Evolutionary conservation across 1,140 invertebrate genomes (phyloP), one percentile per base, ranked within the genome.

Genomic region (Tigriopus japonicus): DNA sequence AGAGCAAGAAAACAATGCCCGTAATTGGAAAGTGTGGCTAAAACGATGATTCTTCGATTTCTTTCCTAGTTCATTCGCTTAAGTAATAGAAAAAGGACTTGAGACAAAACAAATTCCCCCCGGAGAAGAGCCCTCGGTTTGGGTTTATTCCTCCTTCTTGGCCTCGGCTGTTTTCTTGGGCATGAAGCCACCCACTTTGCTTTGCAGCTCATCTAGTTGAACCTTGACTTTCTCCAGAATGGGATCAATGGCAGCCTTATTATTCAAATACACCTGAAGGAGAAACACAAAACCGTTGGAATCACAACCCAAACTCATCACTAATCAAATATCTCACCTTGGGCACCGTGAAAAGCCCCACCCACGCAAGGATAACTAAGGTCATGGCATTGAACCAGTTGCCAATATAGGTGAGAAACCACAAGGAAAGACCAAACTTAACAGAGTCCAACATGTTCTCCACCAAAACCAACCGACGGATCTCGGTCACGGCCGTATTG

Each of bases 361-460:
- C 80, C 71, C 91, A 87, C 67, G 81, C 84, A 68, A 95, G 79
- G 68, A 95, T 95, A 68, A 96, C 81, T 66, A 96, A 79, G 65
- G 91, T 95, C 81, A 97, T 86, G 70, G 92, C 92, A 75, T 96
- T 97, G 78, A 98, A 97, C 86, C 88, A 94, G 66, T 88, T 82
- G 66, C 93, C 93, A 66, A 97, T 78, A 72, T 96, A 97, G 28
- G 93, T 97, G 70, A 96, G 78, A 68, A 84, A 84, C 90, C 92
- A 97, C 67, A 96, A 77, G 64, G 90, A 74, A 63, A 92, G 80
- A 66, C 82, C 87, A 74, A 96, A 96, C 78, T 95, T 89, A 66
- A 89, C 80, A 45, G 42, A 56, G 23, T 61, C 59, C 9, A 49
- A 81, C 65, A 96, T 76, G 75, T 96, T 92, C 73, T 97, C 93